Conservation (phyloP, 2,888 invertebrate species). For the Pollenia angustigena region DNA sequence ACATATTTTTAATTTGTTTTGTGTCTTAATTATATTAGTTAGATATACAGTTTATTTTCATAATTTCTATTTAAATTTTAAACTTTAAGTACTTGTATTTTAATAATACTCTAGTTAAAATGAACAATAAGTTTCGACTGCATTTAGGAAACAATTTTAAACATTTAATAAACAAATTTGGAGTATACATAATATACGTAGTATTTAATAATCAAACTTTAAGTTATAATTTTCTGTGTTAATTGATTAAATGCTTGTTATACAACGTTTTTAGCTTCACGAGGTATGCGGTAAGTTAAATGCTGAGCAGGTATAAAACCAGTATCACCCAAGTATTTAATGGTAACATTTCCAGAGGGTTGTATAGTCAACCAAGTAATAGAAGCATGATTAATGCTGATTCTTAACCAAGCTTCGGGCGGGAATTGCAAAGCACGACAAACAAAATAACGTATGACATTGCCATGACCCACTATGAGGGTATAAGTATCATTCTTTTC, state of each 20-base stretch:
- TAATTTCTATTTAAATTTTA: conserved; percentile 9
- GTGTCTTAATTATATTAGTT: not conserved
- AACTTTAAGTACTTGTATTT: conserved; percentile 47
- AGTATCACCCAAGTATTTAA: conserved; percentile 93
- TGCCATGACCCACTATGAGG: conserved; percentile 97
- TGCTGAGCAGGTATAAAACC: conserved; percentile 94
- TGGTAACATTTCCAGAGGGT: conserved; percentile 93
- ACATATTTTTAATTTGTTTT: not conserved
- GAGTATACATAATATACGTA: not conserved
- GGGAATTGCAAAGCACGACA: conserved; percentile 98
- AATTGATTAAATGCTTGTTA: conserved; percentile 64
- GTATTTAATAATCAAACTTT: not conserved
- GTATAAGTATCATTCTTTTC: conserved; percentile 94
- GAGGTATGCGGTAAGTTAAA: conserved; percentile 86
- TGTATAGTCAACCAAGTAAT: conserved; percentile 95
- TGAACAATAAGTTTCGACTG: conserved; percentile 27
- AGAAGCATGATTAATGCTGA: conserved; percentile 95
- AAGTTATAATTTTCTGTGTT: not conserved
- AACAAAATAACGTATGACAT: conserved; percentile 98
- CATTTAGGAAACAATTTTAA: conserved; percentile 6
- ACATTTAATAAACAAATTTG: not conserved
- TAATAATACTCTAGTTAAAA: conserved; percentile 25
- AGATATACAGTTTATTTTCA: conserved; percentile 7
- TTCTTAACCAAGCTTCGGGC: conserved; percentile 97
- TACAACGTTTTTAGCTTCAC: conserved; percentile 80